Conservation (phyloP, 2,888 invertebrate genomes). For the Alcis repandata region DNA sequence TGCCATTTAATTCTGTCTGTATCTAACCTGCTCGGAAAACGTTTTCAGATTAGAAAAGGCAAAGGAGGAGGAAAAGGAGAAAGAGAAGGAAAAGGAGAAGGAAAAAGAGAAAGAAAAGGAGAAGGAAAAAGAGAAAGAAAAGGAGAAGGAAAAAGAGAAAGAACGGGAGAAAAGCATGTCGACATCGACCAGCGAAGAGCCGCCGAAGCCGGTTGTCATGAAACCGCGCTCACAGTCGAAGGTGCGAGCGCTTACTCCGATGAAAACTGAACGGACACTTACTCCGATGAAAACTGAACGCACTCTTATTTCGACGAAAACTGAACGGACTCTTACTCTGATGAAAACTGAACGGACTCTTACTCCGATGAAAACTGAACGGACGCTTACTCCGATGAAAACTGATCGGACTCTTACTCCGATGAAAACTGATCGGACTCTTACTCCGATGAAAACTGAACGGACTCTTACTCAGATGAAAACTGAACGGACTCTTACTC, state of each 20-base stretch:
- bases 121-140: conserved; percentile 61
- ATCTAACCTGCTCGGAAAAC: not conserved
- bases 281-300: conserved; percentile 68
- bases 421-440: conserved; percentile 67
- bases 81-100: conserved; percentile 59
- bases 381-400: conserved; percentile 69
- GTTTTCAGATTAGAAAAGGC: conserved; percentile 50
- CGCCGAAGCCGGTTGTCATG: conserved; percentile 56
- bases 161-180: conserved; percentile 65
- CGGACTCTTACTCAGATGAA: conserved; percentile 70
- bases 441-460: conserved; percentile 68
- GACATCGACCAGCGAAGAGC: conserved; percentile 69
- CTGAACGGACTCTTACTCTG: conserved; percentile 70
- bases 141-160: conserved; percentile 58
- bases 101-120: conserved; percentile 59
- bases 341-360: too few relatives aligned
- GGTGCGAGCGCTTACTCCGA: conserved; percentile 66
- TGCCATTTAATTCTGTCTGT: not conserved
- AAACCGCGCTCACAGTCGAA: conserved; percentile 78
- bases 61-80: conserved; percentile 57
- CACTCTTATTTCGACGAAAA: conserved; percentile 68
- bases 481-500: conserved; percentile 69
- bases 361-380: conserved; percentile 67
- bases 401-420: conserved; percentile 70
- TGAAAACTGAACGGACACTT: conserved; percentile 69